Evolutionary conservation across 2,113 vertebrate species (phyloP).

Genomic region (Odocoileus hemionus): DNA sequence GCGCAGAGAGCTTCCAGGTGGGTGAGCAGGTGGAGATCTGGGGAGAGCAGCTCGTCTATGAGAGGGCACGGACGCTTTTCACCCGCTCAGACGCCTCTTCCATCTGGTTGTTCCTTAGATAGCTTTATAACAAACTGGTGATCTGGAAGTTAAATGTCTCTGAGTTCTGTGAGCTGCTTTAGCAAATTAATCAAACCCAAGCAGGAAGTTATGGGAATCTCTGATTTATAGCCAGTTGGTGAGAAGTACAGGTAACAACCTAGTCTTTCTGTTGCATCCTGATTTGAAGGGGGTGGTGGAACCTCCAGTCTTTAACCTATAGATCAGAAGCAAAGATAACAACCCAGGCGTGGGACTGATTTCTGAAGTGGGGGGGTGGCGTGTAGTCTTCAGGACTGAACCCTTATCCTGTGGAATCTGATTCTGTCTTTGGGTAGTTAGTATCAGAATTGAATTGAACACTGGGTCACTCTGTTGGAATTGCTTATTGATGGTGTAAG

Average conservation of each 20-base stretch:
- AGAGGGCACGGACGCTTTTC: neutral
- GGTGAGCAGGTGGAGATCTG: neutral
- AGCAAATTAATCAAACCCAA: neutral
- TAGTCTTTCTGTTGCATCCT: neutral
- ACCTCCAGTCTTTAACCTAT: neutral
- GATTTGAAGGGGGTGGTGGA: neutral
- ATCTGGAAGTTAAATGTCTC: neutral
- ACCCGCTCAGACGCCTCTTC: neutral
- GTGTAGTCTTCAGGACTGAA: neutral
- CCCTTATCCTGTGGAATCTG: neutral
- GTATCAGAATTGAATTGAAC: neutral
- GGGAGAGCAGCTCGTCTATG: neutral
- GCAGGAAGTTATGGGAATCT: neutral
- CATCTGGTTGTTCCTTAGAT: neutral
- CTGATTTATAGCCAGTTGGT: neutral
- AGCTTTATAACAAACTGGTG: neutral
- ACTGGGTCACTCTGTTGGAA: neutral
- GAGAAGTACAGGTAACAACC: neutral
- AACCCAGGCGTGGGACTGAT: neutral
- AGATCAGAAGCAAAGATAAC: neutral
- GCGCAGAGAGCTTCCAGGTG: neutral
- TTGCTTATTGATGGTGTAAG: neutral
- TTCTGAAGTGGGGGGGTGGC: no score
- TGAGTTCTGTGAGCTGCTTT: neutral
- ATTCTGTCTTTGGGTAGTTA: neutral